Evolutionary conservation across 2,888 invertebrate genomes (phyloP), one percentile per base, ranked within the genome.

Genomic region (Drosophila parthenogenetica): DNA sequence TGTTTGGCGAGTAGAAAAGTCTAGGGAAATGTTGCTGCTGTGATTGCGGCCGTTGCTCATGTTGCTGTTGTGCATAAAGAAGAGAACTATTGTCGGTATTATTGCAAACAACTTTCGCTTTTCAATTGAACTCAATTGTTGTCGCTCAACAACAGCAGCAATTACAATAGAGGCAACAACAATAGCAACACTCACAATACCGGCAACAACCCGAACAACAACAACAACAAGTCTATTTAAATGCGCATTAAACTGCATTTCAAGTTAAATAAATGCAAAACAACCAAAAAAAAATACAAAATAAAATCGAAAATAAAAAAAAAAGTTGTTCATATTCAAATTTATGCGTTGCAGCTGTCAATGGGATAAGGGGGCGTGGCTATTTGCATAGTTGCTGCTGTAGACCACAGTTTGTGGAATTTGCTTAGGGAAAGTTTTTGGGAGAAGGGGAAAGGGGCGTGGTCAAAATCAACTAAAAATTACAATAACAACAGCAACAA

Each of bases 171-270:
- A 53, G 58, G 22, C 57, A 48, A 11, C 49, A 57, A 40, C 42
- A 19, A 22, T 14, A 11, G 0, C 19, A n/a, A 0, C 40, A 50
- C 1, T 29, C 8, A 40, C 42, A 19, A 22, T 14, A 22, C 0
- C 19, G 10, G 0, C 29, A 50, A 2, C 40, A 35, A 17, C 58
- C 39, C 4, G 60, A 65, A 32, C 22, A 51, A 37, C 58, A 58
- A 42, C 63, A 60, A 32, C 32, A 49, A 45, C 65, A 29, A 29
- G 8, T 29, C 8, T 0, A 51, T 79, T 81, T 50, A 71, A 81
- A 82, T 87, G 88, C 82, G 86, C 88, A 83, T 79, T 81, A 69
- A 76, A 58, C 45, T 76, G 81, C 73, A 87, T 85, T 81, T 61
- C 48, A 45, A 46, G 49, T 16, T 62, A 48, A 67, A 42, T 46